Evolutionary conservation across 2,888 invertebrate genomes (phyloP).

Genomic region (Brachypterus glaber): DNA sequence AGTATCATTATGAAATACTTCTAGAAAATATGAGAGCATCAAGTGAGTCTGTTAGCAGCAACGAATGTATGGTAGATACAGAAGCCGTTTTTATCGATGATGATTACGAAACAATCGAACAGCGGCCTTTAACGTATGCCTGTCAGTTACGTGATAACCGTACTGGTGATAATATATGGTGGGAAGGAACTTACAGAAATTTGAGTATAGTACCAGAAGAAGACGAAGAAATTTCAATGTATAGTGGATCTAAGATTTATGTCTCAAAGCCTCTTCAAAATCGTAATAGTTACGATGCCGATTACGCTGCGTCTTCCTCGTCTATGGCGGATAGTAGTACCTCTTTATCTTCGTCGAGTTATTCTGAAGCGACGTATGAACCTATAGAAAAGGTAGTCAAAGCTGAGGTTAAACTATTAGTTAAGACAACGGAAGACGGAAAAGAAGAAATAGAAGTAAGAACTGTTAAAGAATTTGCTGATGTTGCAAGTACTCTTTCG

Average conservation of each 20-base stretch:
- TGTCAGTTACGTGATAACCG: constrained; percentile 22
- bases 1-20: constrained; percentile 22
- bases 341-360: constrained; percentile 19
- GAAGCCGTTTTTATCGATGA: constrained; percentile 21
- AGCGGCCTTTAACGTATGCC: constrained; percentile 21
- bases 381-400: constrained; percentile 33
- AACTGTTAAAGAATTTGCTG: constrained; percentile 38
- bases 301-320: neutral
- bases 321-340: constrained; percentile 12
- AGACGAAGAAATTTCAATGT: constrained; percentile 36
- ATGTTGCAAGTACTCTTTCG: constrained; percentile 13
- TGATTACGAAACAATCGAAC: constrained; percentile 34
- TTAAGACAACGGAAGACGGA: constrained; percentile 42
- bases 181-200: constrained; percentile 39
- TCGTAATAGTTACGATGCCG: neutral
- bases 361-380: constrained; percentile 30
- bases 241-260: constrained; percentile 19
- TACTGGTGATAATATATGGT: constrained; percentile 35
- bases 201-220: constrained; percentile 40
- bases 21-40: constrained; percentile 28
- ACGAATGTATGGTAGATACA: constrained; percentile 24
- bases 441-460: constrained; percentile 45
- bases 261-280: constrained; percentile 13
- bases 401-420: constrained; percentile 45
- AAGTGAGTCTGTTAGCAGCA: constrained; percentile 30